Evolutionary conservation across 92 coral and sea anemone genomes (phyloP).

Genomic region (Umimayanthus kanabou): DNA sequence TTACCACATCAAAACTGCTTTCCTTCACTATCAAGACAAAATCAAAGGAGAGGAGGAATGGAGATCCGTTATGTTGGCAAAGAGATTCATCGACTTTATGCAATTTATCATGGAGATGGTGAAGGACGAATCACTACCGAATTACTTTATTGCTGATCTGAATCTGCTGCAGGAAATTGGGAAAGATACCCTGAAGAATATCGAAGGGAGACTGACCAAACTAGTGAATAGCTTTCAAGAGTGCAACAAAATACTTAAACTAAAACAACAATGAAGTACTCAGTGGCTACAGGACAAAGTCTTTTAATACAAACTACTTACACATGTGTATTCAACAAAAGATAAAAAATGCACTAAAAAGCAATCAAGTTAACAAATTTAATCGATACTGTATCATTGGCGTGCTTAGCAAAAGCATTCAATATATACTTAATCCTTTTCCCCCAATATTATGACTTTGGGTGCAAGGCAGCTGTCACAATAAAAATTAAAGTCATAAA

Average conservation of each 20-base stretch:
- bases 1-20: slow-evolving; percentile 37
- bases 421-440: not conserved
- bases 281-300: not conserved
- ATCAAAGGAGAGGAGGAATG: slow-evolving; percentile 37
- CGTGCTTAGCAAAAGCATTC: not conserved
- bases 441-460: no score
- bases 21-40: slow-evolving; percentile 23
- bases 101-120: slow-evolving; percentile 37
- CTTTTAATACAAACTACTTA: slow-evolving; percentile 7
- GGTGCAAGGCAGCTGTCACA: not conserved
- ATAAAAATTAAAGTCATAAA: slow-evolving; percentile 15
- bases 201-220: slow-evolving; percentile 54
- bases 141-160: slow-evolving; percentile 53
- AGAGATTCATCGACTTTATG: slow-evolving; percentile 40
- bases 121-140: slow-evolving; percentile 31
- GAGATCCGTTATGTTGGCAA: slow-evolving; percentile 35
- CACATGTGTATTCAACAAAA: not conserved
- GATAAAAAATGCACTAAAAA: slow-evolving; percentile 17
- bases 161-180: slow-evolving; percentile 52
- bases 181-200: slow-evolving; percentile 45
- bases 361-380: not conserved
- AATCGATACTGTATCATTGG: not conserved
- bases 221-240: slow-evolving; percentile 31
- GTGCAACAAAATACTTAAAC: slow-evolving; percentile 14
- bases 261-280: not conserved